Evolutionary conservation across 2,797 vertebrate genomes (phyloP).

Genomic region (Crypturellus tataupa): DNA sequence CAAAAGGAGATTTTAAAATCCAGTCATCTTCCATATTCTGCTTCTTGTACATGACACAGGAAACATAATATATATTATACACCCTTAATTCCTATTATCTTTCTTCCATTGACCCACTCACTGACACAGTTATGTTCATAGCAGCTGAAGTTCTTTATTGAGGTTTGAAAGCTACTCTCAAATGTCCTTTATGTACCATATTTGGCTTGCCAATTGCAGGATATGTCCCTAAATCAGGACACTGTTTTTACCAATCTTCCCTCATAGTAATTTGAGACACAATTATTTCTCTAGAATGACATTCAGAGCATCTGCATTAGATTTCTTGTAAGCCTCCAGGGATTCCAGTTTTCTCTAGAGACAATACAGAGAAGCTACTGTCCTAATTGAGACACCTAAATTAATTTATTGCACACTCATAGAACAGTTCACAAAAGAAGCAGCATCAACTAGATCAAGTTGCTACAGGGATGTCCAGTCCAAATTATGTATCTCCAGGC

Average conservation of each 20-base stretch:
- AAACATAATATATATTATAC: not conserved
- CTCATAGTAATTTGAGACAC: not conserved
- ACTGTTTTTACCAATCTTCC: not conserved
- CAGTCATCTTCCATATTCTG: not conserved
- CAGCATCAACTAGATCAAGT: not conserved
- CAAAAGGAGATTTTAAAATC: not conserved
- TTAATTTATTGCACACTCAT: not conserved
- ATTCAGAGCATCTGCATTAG: not conserved
- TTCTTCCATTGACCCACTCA: not conserved
- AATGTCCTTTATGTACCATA: accelerated
- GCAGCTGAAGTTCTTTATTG: not conserved
- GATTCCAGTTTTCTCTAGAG: not conserved
- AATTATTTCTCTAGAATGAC: not conserved
- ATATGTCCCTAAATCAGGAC: not conserved
- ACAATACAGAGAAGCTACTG: not conserved
- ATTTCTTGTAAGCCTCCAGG: not conserved
- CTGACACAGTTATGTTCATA: not conserved
- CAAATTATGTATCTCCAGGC: not conserved
- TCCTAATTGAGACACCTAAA: not conserved
- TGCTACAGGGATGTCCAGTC: not conserved
- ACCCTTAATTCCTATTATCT: not conserved
- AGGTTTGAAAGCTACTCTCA: not conserved
- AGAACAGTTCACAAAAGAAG: not conserved
- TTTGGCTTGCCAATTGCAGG: not conserved
- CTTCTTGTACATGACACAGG: not conserved